Base-by-base conservation (phyloP, 2,113 vertebrate species). In the Sclerurus mexicanus region DNA sequence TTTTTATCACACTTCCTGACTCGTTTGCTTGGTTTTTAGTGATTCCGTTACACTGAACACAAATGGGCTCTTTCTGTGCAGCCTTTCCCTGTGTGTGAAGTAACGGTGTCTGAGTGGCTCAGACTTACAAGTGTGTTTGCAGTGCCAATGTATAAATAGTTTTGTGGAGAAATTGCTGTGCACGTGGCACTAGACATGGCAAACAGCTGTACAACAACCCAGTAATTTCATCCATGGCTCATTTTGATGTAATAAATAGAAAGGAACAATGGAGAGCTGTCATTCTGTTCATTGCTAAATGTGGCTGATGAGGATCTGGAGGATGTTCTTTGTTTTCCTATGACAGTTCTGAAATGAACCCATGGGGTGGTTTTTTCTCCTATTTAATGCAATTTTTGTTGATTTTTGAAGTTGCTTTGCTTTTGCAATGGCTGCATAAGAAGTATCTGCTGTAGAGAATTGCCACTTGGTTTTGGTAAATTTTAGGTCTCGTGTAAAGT, bases 171-270 rank as follows among this genome's bases (percentile, higher is more conserved):
- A 73, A 89, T 82, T 85, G 42, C 11, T 22, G 22, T 68, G 74
- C 74, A 91, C 12, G 6, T 82, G 81, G 59, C 53, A 22, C 31
- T 63, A 28, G 60, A 49, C 55, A 24, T 64, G 87, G 91, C 91
- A 75, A 35, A 35, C 94, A 97, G 94, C 90, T 97, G 93, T 79
- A 42, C 58, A 82, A 76, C 89, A 76, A 82, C 80, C 80, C 89
- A 87, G 10, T 90, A 87, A 84, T 69, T 93, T 94, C 50, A 53
- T 3, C 5, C 17, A 3, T 90, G 64, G 20, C 42, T 97, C 87
- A 85, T 97, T 95, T 92, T 85, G 95, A 35, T 87, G 78, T 60
- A 59, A 59, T 64, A 87, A 92, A 73, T 82, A 78, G 88, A 76
- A 84, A 49, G 82, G 85, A 87, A 87, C 75, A 96, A 87, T 97